Conservation (phyloP, 2,888 invertebrate species). For the Drosophila paramelanica region DNA sequence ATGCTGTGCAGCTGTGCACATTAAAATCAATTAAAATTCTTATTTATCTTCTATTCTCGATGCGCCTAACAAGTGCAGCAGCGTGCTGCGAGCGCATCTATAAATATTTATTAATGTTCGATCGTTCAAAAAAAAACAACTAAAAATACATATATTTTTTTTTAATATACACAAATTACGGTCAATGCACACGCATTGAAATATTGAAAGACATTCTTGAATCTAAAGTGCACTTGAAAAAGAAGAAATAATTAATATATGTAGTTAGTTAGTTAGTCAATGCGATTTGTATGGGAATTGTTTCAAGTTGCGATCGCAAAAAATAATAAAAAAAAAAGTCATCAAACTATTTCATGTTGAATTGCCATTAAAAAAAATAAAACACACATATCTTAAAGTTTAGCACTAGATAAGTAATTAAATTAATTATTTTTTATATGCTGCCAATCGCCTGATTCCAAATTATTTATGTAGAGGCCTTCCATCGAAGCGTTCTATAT, state of each 20-base stretch:
- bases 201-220: slow-evolving; percentile 51
- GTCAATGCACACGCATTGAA: slow-evolving; percentile 58
- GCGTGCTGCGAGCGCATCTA: slow-evolving; percentile 63
- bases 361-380: slow-evolving; percentile 50
- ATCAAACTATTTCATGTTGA: slow-evolving; percentile 45
- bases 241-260: slow-evolving; percentile 11
- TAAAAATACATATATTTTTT: slow-evolving; percentile 18
- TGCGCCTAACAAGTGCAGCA: slow-evolving; percentile 74
- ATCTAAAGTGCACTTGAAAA: slow-evolving; percentile 58
- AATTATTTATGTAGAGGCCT: slow-evolving; percentile 51
- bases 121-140: slow-evolving; percentile 40
- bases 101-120: slow-evolving; percentile 71
- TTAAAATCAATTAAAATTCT: slow-evolving; percentile 78
- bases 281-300: slow-evolving; percentile 29
- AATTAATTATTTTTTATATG: slow-evolving; percentile 75
- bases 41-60: slow-evolving; percentile 71
- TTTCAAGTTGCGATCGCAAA: slow-evolving; percentile 21
- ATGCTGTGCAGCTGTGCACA: slow-evolving; percentile 75
- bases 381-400: slow-evolving; percentile 34
- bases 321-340: slow-evolving; percentile 8
- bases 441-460: slow-evolving; percentile 39
- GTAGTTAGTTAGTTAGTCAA: slow-evolving; percentile 10
- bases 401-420: slow-evolving; percentile 72
- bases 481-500: slow-evolving; percentile 44
- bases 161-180: slow-evolving; percentile 13